Base-by-base conservation (phyloP, 2,888 invertebrate species). In the Macrophya annulata region DNA sequence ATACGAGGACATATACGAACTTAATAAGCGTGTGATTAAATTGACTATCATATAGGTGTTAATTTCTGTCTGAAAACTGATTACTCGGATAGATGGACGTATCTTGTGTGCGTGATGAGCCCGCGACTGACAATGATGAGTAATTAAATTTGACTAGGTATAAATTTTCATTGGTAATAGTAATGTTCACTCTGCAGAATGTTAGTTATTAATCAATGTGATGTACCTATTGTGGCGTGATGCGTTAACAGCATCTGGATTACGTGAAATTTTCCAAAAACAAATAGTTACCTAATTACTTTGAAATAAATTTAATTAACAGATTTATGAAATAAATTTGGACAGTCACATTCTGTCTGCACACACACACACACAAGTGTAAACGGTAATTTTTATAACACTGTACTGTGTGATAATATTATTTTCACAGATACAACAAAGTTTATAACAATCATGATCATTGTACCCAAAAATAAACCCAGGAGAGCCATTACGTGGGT, bases 121-220 rank as follows among this genome's bases (percentile, higher is more conserved):
- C 62, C 10, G 62, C 5, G 62, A 62, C 81, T 81, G 43, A 43
- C 43, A 15, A 51, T 55, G 77, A 55, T 15, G 77, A 17, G 62
- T 59, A 81, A 81, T 81, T 62, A 81, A 59, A 81, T 21, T 62
- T 62, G 81, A 81, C 43, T n/a, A n/a, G n/a, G n/a, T n/a, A 15
- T 62, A 43, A 62, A 81, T 81, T 17, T 43, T 59, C 40, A 43
- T 81, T 10, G 81, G 62, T 43, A 81, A 81, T 62, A 43, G 21
- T 62, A 25, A 81, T 62, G 37, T 62, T 62, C 15, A 21, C 81
- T 62, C 15, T 43, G 43, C 43, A 43, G 15, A 62, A 21, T 59
- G 43, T 62, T 43, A 12, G 62, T 17, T 81, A 43, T 21, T 40
- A 31, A 77, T 48, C 51, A 77, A 55, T 12, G 51, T 77, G 37